phyloP scores from a whole-genome alignment of 2,888 invertebrate species.

The Mesoligia furuncula region DNA sequence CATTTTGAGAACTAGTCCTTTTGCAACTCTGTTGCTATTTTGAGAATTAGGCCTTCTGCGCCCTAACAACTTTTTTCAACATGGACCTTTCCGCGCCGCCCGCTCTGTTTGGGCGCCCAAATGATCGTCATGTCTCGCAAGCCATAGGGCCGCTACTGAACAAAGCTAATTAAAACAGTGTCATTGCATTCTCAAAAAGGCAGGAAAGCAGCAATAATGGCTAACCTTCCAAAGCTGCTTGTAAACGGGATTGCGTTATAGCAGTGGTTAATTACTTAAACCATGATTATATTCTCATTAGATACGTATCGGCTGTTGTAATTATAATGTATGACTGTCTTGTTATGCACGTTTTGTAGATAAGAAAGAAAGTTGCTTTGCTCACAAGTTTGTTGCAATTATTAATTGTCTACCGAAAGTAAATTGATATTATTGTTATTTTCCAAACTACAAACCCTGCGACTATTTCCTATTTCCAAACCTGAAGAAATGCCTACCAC shows the following conservation, averaged over 20 bases:
- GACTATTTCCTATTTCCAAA: too few relatives aligned
- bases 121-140: too few relatives aligned
- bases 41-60: too few relatives aligned
- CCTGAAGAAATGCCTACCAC: too few relatives aligned
- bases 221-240: constrained; percentile 38
- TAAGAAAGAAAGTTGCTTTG: constrained; percentile 37
- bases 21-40: too few relatives aligned
- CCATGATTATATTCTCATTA: constrained; percentile 43
- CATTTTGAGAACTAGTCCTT: too few relatives aligned
- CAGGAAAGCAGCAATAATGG: constrained; percentile 20
- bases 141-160: too few relatives aligned
- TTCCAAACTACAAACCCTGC: neutral
- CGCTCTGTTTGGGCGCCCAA: too few relatives aligned
- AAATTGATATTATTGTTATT: neutral
- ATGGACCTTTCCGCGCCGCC: too few relatives aligned
- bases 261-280: constrained; percentile 38
- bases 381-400: constrained; percentile 14
- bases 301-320: constrained; percentile 42
- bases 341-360: constrained; percentile 45
- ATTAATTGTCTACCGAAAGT: neutral
- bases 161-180: constrained; percentile 30
- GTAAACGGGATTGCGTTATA: constrained; percentile 41
- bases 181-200: constrained; percentile 42
- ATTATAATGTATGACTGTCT: constrained; percentile 24
- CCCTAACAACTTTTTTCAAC: too few relatives aligned